These are phyloP conservation scores for Epinephelus coioides DNA, from an alignment of 2,797 vertebrate genomes.

Conservation along the genomic window DNA sequence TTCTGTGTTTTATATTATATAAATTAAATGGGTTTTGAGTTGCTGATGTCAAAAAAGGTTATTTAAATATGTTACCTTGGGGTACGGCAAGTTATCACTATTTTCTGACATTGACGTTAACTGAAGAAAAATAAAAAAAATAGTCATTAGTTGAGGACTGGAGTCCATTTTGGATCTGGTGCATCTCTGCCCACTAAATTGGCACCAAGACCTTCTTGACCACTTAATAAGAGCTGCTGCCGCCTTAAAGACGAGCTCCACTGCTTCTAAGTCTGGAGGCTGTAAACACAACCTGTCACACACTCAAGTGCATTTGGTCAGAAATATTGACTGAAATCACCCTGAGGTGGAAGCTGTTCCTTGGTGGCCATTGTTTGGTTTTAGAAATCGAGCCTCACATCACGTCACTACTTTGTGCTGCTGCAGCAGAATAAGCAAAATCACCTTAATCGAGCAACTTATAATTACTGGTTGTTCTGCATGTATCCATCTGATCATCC, in stretches of 20 bases:
- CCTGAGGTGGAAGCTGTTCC: background rate
- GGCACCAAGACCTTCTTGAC: too few relatives aligned
- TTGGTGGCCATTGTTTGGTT: too few relatives aligned
- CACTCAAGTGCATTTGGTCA: conserved; percentile 7
- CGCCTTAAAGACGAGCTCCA: too few relatives aligned
- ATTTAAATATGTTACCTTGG: background rate
- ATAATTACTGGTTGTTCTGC: background rate
- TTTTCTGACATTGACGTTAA: too few relatives aligned
- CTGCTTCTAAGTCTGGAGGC: too few relatives aligned
- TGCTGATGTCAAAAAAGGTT: background rate
- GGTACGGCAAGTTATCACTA: too few relatives aligned
- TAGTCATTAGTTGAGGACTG: too few relatives aligned
- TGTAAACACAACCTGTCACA: conserved; percentile 31
- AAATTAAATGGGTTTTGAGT: background rate
- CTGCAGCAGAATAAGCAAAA: background rate
- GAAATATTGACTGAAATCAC: conserved; percentile 3
- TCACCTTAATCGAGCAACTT: background rate
- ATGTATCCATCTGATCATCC: background rate
- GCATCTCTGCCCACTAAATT: too few relatives aligned
- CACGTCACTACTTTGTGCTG: background rate
- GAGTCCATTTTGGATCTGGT: too few relatives aligned
- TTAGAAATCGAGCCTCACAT: background rate
- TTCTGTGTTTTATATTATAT: background rate
- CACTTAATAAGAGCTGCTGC: too few relatives aligned
- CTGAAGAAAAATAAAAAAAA: too few relatives aligned